Evolutionary conservation across 2,888 invertebrate genomes (phyloP).

Genomic region (Dryobota labecula): DNA sequence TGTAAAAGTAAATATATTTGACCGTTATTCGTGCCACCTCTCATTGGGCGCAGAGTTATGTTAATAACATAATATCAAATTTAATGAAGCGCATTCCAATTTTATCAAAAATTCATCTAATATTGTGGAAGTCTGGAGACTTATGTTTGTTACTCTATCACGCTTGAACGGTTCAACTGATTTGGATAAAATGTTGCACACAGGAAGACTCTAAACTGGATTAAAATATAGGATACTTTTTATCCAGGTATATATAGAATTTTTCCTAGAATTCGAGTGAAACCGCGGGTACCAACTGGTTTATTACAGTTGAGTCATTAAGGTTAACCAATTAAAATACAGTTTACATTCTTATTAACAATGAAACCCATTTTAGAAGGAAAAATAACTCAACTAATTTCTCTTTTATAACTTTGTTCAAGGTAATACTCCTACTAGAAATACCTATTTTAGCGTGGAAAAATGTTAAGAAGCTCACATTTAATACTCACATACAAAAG

Average conservation of each 20-base stretch:
- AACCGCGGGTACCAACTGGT: background rate
- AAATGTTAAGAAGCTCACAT: background rate
- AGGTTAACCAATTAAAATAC: conserved; percentile 17
- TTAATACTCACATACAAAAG: no score
- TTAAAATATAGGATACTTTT: background rate
- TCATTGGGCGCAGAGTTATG: conserved; percentile 5
- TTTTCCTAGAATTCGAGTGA: background rate
- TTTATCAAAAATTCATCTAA: background rate
- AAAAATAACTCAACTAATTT: conserved; percentile 12
- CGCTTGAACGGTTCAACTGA: background rate
- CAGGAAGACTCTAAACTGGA: background rate
- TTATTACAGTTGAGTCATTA: background rate
- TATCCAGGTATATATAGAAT: background rate
- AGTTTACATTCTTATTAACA: conserved; percentile 21
- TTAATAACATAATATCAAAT: conserved; percentile 9
- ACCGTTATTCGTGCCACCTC: conserved; percentile 21
- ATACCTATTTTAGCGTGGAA: conserved; percentile 18
- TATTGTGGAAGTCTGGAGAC: background rate
- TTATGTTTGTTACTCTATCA: background rate
- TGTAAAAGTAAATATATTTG: conserved; percentile 1
- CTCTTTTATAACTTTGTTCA: conserved; percentile 3
- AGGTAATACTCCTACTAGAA: conserved; percentile 16
- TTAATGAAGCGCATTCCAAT: conserved; percentile 2
- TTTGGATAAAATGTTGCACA: background rate
- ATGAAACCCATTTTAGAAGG: background rate